phyloP scores from a whole-genome alignment of 2,888 invertebrate species.

The Sminthurides aquaticus region DNA sequence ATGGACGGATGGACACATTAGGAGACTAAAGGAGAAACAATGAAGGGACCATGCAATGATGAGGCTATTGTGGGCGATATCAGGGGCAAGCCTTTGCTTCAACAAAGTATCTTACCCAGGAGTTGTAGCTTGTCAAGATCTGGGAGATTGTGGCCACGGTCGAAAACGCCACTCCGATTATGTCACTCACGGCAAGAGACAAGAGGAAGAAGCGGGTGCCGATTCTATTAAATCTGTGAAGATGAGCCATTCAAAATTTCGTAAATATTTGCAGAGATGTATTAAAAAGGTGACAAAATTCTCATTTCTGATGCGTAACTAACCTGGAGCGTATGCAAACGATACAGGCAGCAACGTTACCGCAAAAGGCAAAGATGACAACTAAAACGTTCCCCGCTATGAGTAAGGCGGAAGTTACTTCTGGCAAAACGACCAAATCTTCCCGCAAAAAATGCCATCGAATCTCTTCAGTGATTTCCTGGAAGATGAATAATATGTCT shows the following conservation, averaged over 20 bases:
- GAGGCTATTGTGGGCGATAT: neutral
- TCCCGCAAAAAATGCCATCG: neutral
- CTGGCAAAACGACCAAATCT: constrained; percentile 17
- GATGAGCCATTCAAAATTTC: neutral
- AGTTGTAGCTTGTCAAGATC: constrained; percentile 18
- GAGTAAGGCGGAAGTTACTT: constrained; percentile 28
- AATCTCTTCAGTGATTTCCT: neutral
- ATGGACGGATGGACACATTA: too few relatives aligned
- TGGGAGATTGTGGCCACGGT: constrained; percentile 22
- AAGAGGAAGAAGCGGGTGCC: constrained; percentile 31
- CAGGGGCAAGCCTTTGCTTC: too few relatives aligned
- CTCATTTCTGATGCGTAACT: too few relatives aligned
- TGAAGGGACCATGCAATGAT: too few relatives aligned
- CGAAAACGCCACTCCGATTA: constrained; percentile 23
- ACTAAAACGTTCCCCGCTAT: constrained; percentile 37
- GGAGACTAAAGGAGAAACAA: too few relatives aligned
- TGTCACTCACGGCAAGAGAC: constrained; percentile 28
- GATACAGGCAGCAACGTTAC: constrained; percentile 37
- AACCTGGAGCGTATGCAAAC: constrained; percentile 32
- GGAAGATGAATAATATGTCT: neutral
- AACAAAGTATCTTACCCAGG: too few relatives aligned
- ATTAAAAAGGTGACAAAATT: too few relatives aligned
- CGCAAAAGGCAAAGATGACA: constrained; percentile 37
- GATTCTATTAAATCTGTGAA: constrained; percentile 22
- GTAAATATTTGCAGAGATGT: neutral